These are phyloP conservation scores for Heteronetta atricapilla DNA, from an alignment of 2,113 vertebrate species.

Conservation along the genomic window DNA sequence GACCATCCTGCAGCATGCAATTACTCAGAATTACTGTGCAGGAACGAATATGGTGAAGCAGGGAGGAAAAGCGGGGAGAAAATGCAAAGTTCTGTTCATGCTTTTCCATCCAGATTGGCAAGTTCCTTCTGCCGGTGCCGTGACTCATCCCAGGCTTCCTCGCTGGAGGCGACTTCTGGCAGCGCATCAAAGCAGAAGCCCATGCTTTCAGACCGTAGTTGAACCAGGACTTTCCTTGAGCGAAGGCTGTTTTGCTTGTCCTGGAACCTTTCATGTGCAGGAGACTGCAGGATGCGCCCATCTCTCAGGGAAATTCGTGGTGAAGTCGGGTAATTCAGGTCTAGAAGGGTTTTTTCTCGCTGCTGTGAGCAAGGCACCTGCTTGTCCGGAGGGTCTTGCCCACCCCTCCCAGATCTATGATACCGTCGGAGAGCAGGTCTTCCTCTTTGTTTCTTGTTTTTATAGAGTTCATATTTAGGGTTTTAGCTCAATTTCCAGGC, in stretches of 20 bases:
- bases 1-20: background rate
- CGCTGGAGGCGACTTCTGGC: conserved; percentile 31
- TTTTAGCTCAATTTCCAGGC: background rate
- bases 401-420: background rate
- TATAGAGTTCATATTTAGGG: background rate
- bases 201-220: background rate
- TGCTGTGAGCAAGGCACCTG: background rate
- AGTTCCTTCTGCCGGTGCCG: background rate
- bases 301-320: background rate
- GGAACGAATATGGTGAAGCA: background rate
- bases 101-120: background rate
- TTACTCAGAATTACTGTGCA: background rate
- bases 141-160: conserved; percentile 44
- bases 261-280: rapidly evolving
- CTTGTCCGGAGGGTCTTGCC: background rate
- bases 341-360: background rate
- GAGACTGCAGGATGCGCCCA: background rate
- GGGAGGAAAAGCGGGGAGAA: background rate
- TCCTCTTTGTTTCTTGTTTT: background rate
- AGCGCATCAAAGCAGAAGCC: conserved; percentile 30
- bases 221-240: conserved; percentile 1
- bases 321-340: background rate
- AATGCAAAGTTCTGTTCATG: background rate
- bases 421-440: background rate
- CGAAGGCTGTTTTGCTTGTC: background rate